Base-by-base conservation (phyloP, 2,797 vertebrate genomes). In the Danio choprae region DNA sequence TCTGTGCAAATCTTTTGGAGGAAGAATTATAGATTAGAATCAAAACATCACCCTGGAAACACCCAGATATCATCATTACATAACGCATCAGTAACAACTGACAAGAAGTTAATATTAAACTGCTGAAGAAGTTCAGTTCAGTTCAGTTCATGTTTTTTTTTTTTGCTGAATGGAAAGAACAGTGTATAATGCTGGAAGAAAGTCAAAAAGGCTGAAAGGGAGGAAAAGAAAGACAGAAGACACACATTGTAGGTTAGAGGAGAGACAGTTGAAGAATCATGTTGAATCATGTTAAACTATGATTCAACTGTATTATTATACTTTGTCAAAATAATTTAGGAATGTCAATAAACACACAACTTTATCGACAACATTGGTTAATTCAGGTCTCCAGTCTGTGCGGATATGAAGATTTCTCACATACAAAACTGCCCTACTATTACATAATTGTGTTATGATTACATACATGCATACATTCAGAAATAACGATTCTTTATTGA, bases 91-190 rank as follows among this genome's bases (percentile, higher is more conserved):
- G 9, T 56, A 69, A 50, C 5, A 40, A 41, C 10, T 41, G 18
- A 53, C 29, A 63, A 36, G 18, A 43, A 38, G 43, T 68, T 68
- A 20, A 58, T 40, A 77, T 38, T 59, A 22, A 69, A 77, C 40
- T 58, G 16, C 41, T 60, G 8, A 18, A 7, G 56, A n/a, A 60
- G 38, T 41, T 36, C 16, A 68, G 75, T 11, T 36, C 16, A 68
- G 75, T 11, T 48, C 3, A 68, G 51, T 77, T 77, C 16, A 40
- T 13, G n/a, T 59, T 40, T 77, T 48, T 40, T n/a, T 38, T 7
- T 65, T 29, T 29, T 68, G 22, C 63, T 77, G 63, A 18, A 58
- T 10, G 3, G 3, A 36, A 44, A 13, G 4, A 9, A 44, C n/a
- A 53, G 51, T 67, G 51, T 36, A 9, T 12, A 41, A 12, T 56